phyloP scores from a whole-genome alignment of 2,888 invertebrate species.

The Tupiocoris notatus region DNA sequence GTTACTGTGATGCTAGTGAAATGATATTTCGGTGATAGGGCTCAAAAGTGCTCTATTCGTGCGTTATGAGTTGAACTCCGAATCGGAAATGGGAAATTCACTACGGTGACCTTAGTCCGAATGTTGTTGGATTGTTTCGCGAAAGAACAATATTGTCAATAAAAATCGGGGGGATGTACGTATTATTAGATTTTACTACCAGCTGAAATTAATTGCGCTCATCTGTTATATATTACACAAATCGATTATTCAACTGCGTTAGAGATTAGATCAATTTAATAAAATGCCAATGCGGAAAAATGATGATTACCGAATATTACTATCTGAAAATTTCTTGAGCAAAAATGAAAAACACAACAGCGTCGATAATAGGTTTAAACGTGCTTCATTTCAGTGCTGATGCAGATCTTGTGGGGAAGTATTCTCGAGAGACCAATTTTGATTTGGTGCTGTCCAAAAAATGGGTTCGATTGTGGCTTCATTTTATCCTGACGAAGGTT shows the following conservation, averaged over 20 bases:
- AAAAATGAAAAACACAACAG: too few species aligned
- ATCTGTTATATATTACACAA: conserved; percentile 25
- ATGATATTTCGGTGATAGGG: conserved; percentile 15
- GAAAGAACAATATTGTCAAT: background rate
- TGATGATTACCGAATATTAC: too few species aligned
- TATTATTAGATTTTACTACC: background rate
- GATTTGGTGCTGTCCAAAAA: too few species aligned
- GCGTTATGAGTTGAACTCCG: background rate
- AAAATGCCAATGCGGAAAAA: too few species aligned
- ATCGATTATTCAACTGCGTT: background rate
- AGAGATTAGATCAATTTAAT: background rate
- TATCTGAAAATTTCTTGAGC: too few species aligned
- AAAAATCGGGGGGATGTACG: background rate
- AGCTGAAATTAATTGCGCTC: conserved; percentile 13
- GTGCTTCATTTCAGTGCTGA: too few species aligned
- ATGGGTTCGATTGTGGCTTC: too few species aligned
- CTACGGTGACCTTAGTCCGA: background rate
- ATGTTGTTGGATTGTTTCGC: background rate
- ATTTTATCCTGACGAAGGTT: too few species aligned
- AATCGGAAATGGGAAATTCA: background rate
- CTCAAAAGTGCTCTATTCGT: conserved; percentile 18
- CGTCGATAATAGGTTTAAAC: too few species aligned
- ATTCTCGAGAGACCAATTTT: too few species aligned
- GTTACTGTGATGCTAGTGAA: conserved; percentile 37
- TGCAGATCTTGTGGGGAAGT: too few species aligned